Evolutionary conservation across 2,888 invertebrate species (phyloP).

Genomic region (Synanthedon tipuliformis): DNA sequence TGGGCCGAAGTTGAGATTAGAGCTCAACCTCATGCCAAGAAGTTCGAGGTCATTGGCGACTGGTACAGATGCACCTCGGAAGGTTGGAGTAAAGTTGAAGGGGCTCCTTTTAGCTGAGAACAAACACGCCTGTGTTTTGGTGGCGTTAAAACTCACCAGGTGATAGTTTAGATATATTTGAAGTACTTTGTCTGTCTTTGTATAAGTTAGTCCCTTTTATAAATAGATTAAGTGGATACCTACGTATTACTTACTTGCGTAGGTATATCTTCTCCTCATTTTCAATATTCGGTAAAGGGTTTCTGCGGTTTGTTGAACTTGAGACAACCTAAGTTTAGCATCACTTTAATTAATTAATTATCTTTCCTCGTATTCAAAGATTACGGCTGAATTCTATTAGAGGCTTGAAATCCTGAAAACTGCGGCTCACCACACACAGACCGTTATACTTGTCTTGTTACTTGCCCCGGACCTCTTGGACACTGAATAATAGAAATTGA

Average conservation of each 20-base stretch:
- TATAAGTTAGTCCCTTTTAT: too few relatives aligned
- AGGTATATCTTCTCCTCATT: not conserved
- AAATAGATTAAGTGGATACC: not conserved
- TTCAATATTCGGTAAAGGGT: not conserved
- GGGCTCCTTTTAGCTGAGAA: too few relatives aligned
- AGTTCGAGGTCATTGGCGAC: too few relatives aligned
- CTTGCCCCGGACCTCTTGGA: constrained; percentile 10
- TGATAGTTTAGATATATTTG: too few relatives aligned
- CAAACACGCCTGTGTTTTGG: too few relatives aligned
- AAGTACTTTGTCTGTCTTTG: too few relatives aligned
- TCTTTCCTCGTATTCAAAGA: not conserved
- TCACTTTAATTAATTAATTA: constrained; percentile 2
- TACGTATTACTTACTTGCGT: not conserved
- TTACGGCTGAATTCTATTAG: constrained; percentile 1
- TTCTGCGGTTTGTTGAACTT: not conserved
- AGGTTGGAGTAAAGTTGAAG: too few relatives aligned
- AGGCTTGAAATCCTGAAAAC: constrained; percentile 1
- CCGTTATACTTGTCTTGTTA: not conserved
- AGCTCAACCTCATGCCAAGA: too few relatives aligned
- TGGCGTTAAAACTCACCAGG: too few relatives aligned
- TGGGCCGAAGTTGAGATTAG: too few relatives aligned
- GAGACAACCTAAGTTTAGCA: not conserved
- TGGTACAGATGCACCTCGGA: too few relatives aligned
- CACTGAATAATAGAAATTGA: constrained; percentile 25
- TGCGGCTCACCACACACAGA: not conserved